These are phyloP conservation scores for Stramonita haemastoma DNA, from an alignment of 2,888 invertebrate species.

Conservation along the genomic window DNA sequence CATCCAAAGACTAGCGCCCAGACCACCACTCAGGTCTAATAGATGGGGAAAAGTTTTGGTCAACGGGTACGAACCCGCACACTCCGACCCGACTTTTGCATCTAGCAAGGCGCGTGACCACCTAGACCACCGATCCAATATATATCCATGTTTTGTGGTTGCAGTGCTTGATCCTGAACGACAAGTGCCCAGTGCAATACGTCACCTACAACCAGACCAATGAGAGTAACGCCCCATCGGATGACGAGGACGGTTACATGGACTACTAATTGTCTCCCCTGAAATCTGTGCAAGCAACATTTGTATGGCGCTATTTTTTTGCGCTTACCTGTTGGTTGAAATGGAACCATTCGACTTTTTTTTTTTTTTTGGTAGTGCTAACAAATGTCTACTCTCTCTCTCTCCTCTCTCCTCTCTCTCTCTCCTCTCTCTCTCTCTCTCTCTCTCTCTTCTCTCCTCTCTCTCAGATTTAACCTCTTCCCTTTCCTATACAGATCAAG, in stretches of 20 bases:
- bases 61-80: no score
- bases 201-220: constrained; percentile 85
- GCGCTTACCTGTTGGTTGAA: no score
- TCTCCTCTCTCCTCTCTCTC: constrained; percentile 9
- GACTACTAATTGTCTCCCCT: constrained; percentile 31
- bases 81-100: no score
- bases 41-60: no score
- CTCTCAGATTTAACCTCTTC: neutral
- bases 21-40: no score
- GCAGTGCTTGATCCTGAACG: constrained; percentile 92
- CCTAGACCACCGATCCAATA: no score
- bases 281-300: neutral
- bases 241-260: constrained; percentile 59
- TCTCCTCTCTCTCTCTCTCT: constrained; percentile 24
- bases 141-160: constrained; percentile 74
- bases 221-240: constrained; percentile 60
- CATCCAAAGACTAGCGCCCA: no score
- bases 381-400: neutral
- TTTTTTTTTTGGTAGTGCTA: no score
- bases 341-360: no score
- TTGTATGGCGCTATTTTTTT: no score
- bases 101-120: no score
- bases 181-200: constrained; percentile 95
- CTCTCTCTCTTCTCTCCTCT: constrained; percentile 14
- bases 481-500: neutral